A percentile compares a stretch with the other conserved stretches of the same genome.
phyloP scores from a whole-genome alignment of 2,888 invertebrate species.

The Branchipolynoe longqiensis region DNA sequence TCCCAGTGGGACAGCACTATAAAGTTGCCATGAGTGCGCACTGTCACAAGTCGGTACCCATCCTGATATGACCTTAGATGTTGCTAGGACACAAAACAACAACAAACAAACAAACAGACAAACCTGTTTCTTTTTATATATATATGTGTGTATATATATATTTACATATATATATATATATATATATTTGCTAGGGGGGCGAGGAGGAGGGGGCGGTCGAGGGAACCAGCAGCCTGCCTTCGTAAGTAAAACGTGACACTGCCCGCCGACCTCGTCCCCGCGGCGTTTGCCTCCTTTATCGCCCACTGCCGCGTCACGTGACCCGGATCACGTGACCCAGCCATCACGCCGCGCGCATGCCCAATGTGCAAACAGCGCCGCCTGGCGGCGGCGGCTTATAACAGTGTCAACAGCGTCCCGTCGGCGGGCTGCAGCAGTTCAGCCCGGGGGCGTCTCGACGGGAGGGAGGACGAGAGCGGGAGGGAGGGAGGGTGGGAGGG shows the following conservation, averaged over 20 bases:
- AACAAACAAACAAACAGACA: too few species aligned
- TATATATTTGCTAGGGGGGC: neutral
- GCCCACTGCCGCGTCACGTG: neutral
- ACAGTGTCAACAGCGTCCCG: slow-evolving; percentile 15
- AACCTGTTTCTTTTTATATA: too few species aligned
- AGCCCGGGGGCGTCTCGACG: too few species aligned
- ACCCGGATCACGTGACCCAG: slow-evolving; percentile 27
- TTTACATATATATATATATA: too few species aligned
- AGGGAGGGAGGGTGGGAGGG: neutral
- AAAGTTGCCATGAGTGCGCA: too few species aligned
- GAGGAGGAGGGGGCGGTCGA: neutral
- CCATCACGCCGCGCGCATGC: neutral
- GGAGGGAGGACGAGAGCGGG: neutral
- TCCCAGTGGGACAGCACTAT: too few species aligned
- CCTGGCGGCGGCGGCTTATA: slow-evolving; percentile 8
- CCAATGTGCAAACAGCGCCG: slow-evolving; percentile 16
- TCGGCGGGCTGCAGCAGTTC: too few species aligned
- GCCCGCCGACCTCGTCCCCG: neutral
- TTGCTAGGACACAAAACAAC: too few species aligned
- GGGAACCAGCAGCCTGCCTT: neutral
- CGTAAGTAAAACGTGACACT: too few species aligned
- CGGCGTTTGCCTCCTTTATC: neutral
- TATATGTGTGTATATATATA: too few species aligned
- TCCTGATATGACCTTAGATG: too few species aligned
- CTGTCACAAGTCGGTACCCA: too few species aligned